Evolutionary conservation across 2,113 vertebrate species (phyloP).

Genomic region (Sinosuthora webbiana): DNA sequence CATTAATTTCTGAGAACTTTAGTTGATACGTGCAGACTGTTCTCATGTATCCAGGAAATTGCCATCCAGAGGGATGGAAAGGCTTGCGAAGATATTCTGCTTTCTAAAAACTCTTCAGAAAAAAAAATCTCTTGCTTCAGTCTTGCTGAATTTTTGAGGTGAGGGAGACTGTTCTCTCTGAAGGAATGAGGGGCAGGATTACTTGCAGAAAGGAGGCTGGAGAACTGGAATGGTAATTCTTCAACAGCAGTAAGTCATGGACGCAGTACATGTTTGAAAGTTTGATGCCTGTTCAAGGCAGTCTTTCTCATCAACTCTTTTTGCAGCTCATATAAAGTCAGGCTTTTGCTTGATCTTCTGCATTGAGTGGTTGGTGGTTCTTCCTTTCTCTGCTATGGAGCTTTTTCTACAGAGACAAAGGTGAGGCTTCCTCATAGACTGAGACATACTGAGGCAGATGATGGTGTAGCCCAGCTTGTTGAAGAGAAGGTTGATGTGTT

Average conservation of each 20-base stretch:
- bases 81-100: background rate
- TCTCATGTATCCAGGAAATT: background rate
- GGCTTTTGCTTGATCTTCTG: background rate
- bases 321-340: background rate
- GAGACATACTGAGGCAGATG: background rate
- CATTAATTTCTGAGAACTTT: background rate
- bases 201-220: background rate
- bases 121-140: background rate
- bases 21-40: background rate
- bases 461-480: background rate
- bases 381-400: background rate
- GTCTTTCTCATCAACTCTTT: background rate
- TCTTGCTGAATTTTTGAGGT: background rate
- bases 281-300: background rate
- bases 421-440: background rate
- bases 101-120: background rate
- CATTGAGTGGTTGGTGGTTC: background rate
- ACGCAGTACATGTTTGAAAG: background rate
- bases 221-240: background rate
- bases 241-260: background rate
- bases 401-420: background rate
- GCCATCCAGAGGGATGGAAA: background rate
- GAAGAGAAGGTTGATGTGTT: background rate
- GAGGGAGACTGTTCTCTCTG: background rate
- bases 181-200: background rate